Base-by-base conservation (phyloP, 2,888 invertebrate species). In the Platycnemis pennipes region DNA sequence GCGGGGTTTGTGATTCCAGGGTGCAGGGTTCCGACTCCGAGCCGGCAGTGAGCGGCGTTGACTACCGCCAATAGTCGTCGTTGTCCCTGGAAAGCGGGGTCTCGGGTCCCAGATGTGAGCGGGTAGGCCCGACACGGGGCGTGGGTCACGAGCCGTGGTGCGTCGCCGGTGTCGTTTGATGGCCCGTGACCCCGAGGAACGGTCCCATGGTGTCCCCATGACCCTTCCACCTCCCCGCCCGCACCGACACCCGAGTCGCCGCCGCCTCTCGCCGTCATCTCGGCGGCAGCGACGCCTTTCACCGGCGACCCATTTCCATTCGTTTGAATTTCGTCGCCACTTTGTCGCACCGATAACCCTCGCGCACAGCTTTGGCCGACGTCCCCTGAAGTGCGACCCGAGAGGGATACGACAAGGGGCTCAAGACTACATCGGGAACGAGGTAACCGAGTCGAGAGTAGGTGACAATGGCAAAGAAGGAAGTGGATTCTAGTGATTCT, bases 131-230 rank as follows among this genome's bases (percentile, higher is more conserved):
- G 63, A 63, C 26, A 63, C 63, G 63, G 63, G 49, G n/a, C 19
- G 63, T 63, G 63, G 63, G 19, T 63, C 63, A 63, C n/a, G 63
- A 63, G n/a, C 63, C 63, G 26, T 63, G 63, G 26, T 63, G 26
- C n/a, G 63, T 63, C 63, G 63, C 63, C 26, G n/a, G 63, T 22
- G 63, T 63, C 63, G 63, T 63, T 63, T 63, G 63, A 63, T 63
- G 63, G 63, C 22, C 63, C 63, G 63, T 63, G 63, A 63, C 63
- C 63, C 63, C 16, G 53, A 63, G 63, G 63, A 63, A 63, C 26
- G 63, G 63, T 26, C 63, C 63, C 63, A 26, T n/a, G 63, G 26
- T 7, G 26, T n/a, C 26, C 63, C 63, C 26, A 2, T 26, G 5
- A 3, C 26, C 63, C 63, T 26, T 26, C n/a, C 63, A 26, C 63